phyloP scores from a whole-genome alignment of 2,113 vertebrate species.

The Lophotis ruficrista region DNA sequence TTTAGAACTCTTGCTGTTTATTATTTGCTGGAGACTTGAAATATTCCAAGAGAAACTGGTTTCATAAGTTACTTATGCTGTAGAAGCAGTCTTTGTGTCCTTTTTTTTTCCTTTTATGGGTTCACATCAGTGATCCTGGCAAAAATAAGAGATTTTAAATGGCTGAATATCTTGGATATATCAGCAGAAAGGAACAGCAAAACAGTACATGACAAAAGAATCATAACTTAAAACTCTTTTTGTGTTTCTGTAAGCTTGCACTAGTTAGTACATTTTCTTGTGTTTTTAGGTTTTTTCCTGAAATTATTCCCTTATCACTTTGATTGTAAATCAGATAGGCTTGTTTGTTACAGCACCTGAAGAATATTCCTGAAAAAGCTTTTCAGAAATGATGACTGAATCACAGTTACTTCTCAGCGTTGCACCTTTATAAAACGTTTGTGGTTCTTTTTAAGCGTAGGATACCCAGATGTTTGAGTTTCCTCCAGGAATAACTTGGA shows the following conservation, averaged over 20 bases:
- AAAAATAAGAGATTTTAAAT: neutral
- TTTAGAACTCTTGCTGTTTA: neutral
- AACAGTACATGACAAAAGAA: fast-evolving
- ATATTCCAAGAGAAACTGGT: neutral
- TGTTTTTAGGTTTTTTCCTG: neutral
- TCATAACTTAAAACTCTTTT: neutral
- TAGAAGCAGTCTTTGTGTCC: neutral
- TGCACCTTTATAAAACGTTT: neutral
- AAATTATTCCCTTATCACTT: neutral
- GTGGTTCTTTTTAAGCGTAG: neutral
- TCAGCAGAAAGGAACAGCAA: neutral
- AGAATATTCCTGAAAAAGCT: neutral
- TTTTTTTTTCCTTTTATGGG: neutral
- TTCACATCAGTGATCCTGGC: neutral
- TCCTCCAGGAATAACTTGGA: neutral
- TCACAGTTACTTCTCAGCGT: neutral
- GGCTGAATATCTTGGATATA: neutral
- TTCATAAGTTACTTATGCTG: neutral
- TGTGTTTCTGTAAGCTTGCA: neutral
- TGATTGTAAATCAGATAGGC: neutral
- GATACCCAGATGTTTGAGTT: neutral
- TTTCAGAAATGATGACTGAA: neutral
- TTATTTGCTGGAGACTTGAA: neutral
- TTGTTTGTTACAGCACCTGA: neutral
- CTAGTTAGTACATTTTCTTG: neutral